Percentiles rank a stretch among this genome's conserved stretches.
Evolutionary conservation across 2,113 vertebrate species (phyloP).

Genomic region (Lates calcarifer): DNA sequence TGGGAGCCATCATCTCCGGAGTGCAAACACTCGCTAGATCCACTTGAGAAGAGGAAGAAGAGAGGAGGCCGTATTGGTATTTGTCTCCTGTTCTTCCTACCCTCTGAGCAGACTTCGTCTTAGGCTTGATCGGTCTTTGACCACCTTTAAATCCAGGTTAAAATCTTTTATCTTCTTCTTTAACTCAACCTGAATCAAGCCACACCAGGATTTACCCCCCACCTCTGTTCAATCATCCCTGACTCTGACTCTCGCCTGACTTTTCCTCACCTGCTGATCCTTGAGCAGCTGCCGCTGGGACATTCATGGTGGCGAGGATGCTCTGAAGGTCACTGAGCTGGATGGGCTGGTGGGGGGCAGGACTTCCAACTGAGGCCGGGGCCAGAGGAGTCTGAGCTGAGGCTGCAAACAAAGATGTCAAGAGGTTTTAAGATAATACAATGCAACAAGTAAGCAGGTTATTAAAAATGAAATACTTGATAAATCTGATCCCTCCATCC

Average conservation of each 20-base stretch:
- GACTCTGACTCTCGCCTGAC: not conserved
- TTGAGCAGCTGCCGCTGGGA: conserved; percentile 87
- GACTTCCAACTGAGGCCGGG: conserved; percentile 68
- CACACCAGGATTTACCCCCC: too few relatives aligned
- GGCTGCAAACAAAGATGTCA: conserved; percentile 37
- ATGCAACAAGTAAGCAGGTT: too few relatives aligned
- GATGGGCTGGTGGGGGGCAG: conserved; percentile 92
- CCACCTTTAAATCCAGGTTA: not conserved
- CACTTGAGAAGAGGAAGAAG: conserved; percentile 78
- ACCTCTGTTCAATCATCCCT: too few relatives aligned
- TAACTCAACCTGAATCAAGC: too few relatives aligned
- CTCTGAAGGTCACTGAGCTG: conserved; percentile 98
- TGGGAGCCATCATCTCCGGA: conserved; percentile 98
- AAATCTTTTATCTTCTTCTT: too few relatives aligned
- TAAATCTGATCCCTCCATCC: too few relatives aligned
- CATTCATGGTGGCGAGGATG: conserved; percentile 98
- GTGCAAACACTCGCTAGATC: conserved; percentile 95
- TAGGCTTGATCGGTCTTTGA: not conserved
- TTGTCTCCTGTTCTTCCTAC: not conserved
- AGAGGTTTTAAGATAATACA: not conserved
- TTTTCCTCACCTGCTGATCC: conserved; percentile 84
- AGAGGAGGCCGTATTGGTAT: not conserved
- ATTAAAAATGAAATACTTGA: too few relatives aligned
- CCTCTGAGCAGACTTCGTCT: not conserved
- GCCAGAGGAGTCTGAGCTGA: conserved; percentile 74